Evolutionary conservation across 2,888 invertebrate species (phyloP).

Genomic region (Apamea anceps): DNA sequence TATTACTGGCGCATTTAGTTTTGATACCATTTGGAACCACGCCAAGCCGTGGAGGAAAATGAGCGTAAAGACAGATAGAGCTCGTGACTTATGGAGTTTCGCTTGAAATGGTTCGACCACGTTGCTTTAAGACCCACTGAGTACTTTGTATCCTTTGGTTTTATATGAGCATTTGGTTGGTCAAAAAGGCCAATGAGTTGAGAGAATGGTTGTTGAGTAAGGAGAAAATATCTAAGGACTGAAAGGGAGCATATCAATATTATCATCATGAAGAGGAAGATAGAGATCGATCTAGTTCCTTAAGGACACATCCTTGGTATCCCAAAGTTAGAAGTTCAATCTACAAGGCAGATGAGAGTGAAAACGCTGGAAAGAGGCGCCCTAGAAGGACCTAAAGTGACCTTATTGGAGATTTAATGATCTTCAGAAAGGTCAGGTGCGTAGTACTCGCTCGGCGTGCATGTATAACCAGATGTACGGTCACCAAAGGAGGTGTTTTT

Average conservation of each 20-base stretch:
- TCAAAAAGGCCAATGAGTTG: background rate
- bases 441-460: background rate
- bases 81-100: slow-evolving; percentile 56
- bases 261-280: background rate
- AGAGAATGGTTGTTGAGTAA: background rate
- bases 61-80: slow-evolving; percentile 62
- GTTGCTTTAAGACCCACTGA: slow-evolving; percentile 22
- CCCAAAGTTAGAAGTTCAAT: background rate
- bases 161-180: background rate
- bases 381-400: background rate
- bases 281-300: background rate
- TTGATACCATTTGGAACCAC: slow-evolving; percentile 55
- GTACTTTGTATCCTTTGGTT: slow-evolving; percentile 9
- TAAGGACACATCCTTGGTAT: background rate
- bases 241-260: background rate
- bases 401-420: background rate
- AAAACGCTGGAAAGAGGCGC: background rate
- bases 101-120: slow-evolving; percentile 49
- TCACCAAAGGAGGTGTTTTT: no score
- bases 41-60: slow-evolving; percentile 57
- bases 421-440: background rate
- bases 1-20: slow-evolving; percentile 58
- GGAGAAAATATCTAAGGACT: background rate
- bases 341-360: background rate
- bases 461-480: background rate